Conservation (phyloP, 2,888 invertebrate genomes). For the Aphidius colemani region DNA sequence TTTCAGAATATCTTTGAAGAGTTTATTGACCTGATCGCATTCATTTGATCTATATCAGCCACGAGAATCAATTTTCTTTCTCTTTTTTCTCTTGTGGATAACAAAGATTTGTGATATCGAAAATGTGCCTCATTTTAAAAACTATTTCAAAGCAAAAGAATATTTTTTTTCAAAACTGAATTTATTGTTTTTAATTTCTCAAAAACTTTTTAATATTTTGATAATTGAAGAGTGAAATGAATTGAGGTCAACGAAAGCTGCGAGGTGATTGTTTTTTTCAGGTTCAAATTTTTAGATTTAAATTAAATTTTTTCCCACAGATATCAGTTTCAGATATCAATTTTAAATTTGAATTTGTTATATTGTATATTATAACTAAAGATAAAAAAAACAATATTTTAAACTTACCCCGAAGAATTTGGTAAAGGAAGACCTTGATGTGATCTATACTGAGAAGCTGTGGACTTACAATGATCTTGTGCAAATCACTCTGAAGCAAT, state of each 20-base stretch:
- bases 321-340: too few species aligned
- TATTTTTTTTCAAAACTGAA: too few species aligned
- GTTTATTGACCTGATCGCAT: conserved; percentile 7
- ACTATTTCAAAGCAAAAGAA: conserved; percentile 6
- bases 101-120: conserved; percentile 38
- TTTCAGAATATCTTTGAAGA: conserved; percentile 18
- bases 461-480: conserved; percentile 99
- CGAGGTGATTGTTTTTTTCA: too few species aligned
- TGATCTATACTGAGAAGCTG: conserved; percentile 99
- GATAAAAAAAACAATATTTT: background rate
- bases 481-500: conserved; percentile 98
- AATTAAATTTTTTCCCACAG: too few species aligned
- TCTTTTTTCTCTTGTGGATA: background rate
- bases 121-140: conserved; percentile 15
- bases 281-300: too few species aligned
- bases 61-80: background rate
- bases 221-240: too few species aligned
- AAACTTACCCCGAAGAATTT: conserved; percentile 93
- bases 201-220: too few species aligned
- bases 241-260: too few species aligned
- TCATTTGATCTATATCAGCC: too few species aligned
- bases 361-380: background rate
- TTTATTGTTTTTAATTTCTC: too few species aligned
- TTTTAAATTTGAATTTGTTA: too few species aligned
- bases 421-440: conserved; percentile 99